These are phyloP conservation scores for Leucophenga maculata DNA, from an alignment of 2,888 invertebrate species.

Conservation along the genomic window DNA sequence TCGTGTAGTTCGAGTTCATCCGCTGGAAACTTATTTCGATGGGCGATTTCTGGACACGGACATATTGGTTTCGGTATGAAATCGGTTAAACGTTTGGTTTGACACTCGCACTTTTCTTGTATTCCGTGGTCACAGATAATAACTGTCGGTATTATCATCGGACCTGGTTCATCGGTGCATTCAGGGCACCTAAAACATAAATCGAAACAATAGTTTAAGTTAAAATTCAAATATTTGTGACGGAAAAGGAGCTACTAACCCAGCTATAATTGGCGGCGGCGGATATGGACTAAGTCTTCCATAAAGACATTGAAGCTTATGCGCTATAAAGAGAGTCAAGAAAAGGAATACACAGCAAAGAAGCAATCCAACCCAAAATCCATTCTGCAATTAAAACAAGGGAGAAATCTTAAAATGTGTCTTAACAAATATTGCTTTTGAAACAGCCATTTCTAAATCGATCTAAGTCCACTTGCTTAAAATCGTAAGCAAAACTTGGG, in stretches of 20 bases:
- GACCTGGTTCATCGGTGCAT: slow-evolving; percentile 34
- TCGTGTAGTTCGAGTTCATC: too few species aligned
- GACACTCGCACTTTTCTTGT: slow-evolving; percentile 25
- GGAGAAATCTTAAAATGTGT: background rate
- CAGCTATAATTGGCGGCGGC: slow-evolving; percentile 73
- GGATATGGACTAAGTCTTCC: slow-evolving; percentile 90
- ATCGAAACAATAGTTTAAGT: too few species aligned
- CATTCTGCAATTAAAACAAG: slow-evolving; percentile 78
- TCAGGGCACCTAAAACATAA: slow-evolving; percentile 35
- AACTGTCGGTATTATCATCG: slow-evolving; percentile 29
- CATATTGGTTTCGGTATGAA: too few species aligned
- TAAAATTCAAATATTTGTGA: background rate
- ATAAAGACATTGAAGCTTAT: slow-evolving; percentile 87
- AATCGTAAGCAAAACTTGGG: too few species aligned
- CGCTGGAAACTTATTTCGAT: too few species aligned
- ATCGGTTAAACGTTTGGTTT: background rate
- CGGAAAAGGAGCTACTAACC: too few species aligned
- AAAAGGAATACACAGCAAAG: slow-evolving; percentile 88
- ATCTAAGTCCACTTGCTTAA: too few species aligned
- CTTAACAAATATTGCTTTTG: background rate
- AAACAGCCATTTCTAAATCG: slow-evolving; percentile 9
- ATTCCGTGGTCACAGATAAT: slow-evolving; percentile 21
- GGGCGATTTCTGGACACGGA: too few species aligned
- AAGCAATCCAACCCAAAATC: slow-evolving; percentile 92
- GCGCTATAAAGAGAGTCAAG: slow-evolving; percentile 84